A percentile compares a stretch with the other conserved stretches of the same genome.
phyloP scores from a whole-genome alignment of 2,113 vertebrate species.

The Sus scrofa region DNA sequence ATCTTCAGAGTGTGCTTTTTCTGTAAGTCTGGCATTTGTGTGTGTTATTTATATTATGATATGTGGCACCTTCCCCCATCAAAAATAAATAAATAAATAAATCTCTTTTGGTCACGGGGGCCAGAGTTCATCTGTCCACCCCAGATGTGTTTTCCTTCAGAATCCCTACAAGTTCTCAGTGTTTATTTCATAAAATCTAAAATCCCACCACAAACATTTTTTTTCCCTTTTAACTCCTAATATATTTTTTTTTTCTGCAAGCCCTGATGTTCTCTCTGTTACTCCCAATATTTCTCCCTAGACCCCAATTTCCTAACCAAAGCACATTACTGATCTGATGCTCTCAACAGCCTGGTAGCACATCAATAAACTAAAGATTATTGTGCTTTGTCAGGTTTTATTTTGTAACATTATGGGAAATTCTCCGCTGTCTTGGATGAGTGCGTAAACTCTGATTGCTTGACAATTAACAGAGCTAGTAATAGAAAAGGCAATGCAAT shows the following conservation, averaged over 20 bases:
- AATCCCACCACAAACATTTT: constrained; percentile 81
- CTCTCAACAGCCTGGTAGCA: constrained; percentile 88
- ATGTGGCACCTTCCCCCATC: background rate
- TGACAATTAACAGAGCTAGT: constrained; percentile 94
- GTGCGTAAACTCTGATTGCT: constrained; percentile 93
- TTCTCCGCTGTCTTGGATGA: constrained; percentile 92
- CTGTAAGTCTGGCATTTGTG: background rate
- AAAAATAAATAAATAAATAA: background rate
- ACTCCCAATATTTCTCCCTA: constrained; percentile 86
- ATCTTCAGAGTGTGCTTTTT: background rate
- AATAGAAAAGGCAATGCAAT: constrained; percentile 93
- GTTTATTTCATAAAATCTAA: constrained; percentile 71
- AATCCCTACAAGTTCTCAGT: constrained; percentile 54
- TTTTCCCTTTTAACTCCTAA: constrained; percentile 72
- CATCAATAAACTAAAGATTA: constrained; percentile 93
- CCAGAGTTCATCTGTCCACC: constrained; percentile 39
- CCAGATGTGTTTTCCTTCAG: constrained; percentile 49
- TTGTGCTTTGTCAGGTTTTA: constrained; percentile 95
- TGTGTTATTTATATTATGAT: constrained; percentile 7
- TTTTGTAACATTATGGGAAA: constrained; percentile 93
- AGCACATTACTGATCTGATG: constrained; percentile 89
- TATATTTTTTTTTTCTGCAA: constrained; percentile 77
- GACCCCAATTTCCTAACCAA: constrained; percentile 89
- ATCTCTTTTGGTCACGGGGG: background rate
- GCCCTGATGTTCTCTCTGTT: constrained; percentile 81